These are phyloP conservation scores for Cantharis lateralis DNA, from an alignment of 2,888 invertebrate species.

Conservation along the genomic window DNA sequence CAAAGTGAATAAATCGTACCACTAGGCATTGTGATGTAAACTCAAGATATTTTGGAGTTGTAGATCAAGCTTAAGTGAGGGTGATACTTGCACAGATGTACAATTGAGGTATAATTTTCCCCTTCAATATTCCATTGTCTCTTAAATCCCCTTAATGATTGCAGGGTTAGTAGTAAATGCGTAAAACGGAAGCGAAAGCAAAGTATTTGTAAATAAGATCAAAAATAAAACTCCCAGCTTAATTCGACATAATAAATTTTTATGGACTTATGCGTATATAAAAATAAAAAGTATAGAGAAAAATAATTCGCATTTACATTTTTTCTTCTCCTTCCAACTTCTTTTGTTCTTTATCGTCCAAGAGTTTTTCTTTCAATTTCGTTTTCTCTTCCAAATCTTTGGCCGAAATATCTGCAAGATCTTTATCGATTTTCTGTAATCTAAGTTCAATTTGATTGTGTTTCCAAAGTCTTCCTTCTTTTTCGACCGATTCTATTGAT, in stretches of 20 bases:
- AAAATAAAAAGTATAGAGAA: not conserved
- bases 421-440: constrained; percentile 29
- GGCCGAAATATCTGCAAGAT: constrained; percentile 12
- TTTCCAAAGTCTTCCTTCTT: constrained; percentile 29
- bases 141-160: constrained; percentile 51
- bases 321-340: not conserved
- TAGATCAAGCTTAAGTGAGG: constrained; percentile 32
- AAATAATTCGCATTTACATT: not conserved
- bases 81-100: constrained; percentile 49
- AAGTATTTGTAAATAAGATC: constrained; percentile 26
- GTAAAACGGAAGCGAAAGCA: constrained; percentile 23
- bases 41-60: constrained; percentile 14
- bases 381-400: constrained; percentile 8
- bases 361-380: not conserved
- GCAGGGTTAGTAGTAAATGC: constrained; percentile 33
- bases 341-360: constrained; percentile 4
- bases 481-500: constrained; percentile 17
- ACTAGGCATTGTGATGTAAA: constrained; percentile 1
- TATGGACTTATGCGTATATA: not conserved
- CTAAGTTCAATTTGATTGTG: constrained; percentile 21
- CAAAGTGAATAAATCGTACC: not conserved
- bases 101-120: constrained; percentile 52
- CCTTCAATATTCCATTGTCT: constrained; percentile 53
- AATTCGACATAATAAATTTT: constrained; percentile 1
- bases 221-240: not conserved